Conservation (phyloP, 2,797 vertebrate genomes). For the Sandelia bainsii region DNA sequence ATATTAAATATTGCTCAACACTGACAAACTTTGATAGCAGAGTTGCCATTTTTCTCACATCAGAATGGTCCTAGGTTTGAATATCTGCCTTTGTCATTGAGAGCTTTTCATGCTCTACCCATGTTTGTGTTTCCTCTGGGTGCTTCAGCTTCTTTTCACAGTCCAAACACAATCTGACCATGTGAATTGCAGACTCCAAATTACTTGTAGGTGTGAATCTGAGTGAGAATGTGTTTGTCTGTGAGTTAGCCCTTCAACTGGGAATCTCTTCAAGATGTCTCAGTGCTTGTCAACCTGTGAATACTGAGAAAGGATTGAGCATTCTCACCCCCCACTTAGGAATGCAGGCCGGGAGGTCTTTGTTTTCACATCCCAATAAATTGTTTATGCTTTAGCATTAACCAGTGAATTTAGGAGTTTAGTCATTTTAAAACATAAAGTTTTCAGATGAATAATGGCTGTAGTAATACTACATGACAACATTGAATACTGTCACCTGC, state of each 20-base stretch:
- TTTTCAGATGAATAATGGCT: too few relatives aligned
- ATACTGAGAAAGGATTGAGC: neutral
- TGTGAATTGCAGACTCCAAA: constrained; percentile 10
- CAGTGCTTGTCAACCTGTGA: neutral
- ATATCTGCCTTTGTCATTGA: neutral
- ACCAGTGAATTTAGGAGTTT: neutral
- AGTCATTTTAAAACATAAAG: neutral
- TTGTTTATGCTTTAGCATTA: neutral
- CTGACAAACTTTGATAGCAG: too few relatives aligned
- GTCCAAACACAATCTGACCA: constrained; percentile 33
- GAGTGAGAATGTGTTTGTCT: constrained; percentile 22
- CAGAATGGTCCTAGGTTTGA: too few relatives aligned
- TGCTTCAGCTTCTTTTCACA: constrained; percentile 25
- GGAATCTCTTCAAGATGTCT: constrained; percentile 9
- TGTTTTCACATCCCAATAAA: neutral
- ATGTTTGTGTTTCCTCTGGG: constrained; percentile 3
- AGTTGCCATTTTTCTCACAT: too few relatives aligned
- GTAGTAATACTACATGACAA: neutral
- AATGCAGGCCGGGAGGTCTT: neutral
- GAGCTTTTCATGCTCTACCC: neutral
- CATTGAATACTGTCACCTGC: too few relatives aligned
- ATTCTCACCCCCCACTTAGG: neutral
- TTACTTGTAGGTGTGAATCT: constrained; percentile 24
- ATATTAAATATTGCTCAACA: too few relatives aligned
- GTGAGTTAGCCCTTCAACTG: constrained; percentile 3